These are phyloP conservation scores for Proteles cristata DNA, from an alignment of 2,113 vertebrate species.

Conservation along the genomic window DNA sequence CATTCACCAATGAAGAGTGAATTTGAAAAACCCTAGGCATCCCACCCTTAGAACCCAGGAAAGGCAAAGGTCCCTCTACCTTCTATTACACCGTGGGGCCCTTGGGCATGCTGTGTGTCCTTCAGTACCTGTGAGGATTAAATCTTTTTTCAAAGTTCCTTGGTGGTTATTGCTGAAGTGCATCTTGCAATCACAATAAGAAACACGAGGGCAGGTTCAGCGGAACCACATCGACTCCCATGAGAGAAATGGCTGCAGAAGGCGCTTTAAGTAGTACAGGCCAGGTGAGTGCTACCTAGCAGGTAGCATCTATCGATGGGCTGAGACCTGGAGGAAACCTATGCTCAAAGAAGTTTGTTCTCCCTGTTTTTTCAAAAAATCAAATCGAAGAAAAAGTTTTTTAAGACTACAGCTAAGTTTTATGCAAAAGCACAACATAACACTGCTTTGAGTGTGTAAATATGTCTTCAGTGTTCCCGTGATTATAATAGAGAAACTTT, in stretches of 20 bases:
- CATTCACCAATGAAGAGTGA: not conserved
- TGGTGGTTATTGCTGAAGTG: not conserved
- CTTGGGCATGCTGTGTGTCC: not conserved
- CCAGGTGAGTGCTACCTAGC: not conserved
- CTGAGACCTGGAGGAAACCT: not conserved
- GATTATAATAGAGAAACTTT: not conserved
- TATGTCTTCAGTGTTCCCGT: not conserved
- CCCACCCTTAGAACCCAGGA: not conserved
- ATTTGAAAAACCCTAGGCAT: not conserved
- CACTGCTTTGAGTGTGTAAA: not conserved
- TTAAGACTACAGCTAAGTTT: not conserved
- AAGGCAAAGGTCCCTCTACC: not conserved
- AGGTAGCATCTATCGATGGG: no score
- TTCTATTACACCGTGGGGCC: not conserved
- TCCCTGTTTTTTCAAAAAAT: not conserved
- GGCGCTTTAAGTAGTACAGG: fast-evolving
- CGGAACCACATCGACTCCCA: not conserved
- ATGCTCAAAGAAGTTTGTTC: not conserved
- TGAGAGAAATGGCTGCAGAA: fast-evolving
- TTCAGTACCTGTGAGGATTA: not conserved
- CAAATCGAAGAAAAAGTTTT: not conserved
- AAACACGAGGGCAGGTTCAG: not conserved
- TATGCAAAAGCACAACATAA: not conserved
- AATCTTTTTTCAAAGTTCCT: not conserved
- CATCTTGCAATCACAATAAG: not conserved